Base-by-base conservation (phyloP, 1,140 invertebrate species). In the Gryon sp. region DNA sequence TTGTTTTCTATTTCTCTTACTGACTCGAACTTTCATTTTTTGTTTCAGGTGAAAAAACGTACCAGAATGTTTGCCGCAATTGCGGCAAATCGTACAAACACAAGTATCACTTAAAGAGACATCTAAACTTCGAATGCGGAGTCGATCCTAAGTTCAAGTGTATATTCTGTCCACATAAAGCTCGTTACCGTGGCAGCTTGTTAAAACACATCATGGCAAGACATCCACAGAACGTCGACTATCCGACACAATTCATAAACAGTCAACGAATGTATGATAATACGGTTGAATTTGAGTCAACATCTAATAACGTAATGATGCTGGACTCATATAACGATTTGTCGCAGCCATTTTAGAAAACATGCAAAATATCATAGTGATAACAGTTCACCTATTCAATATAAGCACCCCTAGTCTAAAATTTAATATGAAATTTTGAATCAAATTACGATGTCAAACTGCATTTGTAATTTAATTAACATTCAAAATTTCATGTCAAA, bases 61-160 rank as follows among this genome's bases (percentile, higher is more conserved):
- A 76, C 12, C 80, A 77, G 15, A 83, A 86, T 20, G 79, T 81
- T 0, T 91, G 90, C 57, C 55, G 55, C 0, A 86, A 86, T 46
- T 92, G 91, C 68, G 87, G 87, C 2, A 89, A 89, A 52, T 85
- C 87, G 4, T 92, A 91, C 80, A 91, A 91, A 50, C 88, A 90
- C 30, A 89, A 88, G 59, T 84, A 88, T 11, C 89, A 86, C 12
- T 40, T 88, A 55, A 89, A 87, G 53, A 85, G 89, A 11, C 91
- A 92, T 72, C 84, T 89, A 66, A 88, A 90, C 24, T 92, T 89
- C 59, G 91, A 92, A 73, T 92, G 91, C 65, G 91, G 91, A n/a
- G 84, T 90, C 11, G 89, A 90, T 66, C 90, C 90, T 1, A 89
- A 90, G 76, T 91, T 91, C 76, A 82, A 84, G 18, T 91, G 91